These are phyloP conservation scores for Solenopsis invicta DNA, from an alignment of 1,140 invertebrate genomes.

Conservation along the genomic window DNA sequence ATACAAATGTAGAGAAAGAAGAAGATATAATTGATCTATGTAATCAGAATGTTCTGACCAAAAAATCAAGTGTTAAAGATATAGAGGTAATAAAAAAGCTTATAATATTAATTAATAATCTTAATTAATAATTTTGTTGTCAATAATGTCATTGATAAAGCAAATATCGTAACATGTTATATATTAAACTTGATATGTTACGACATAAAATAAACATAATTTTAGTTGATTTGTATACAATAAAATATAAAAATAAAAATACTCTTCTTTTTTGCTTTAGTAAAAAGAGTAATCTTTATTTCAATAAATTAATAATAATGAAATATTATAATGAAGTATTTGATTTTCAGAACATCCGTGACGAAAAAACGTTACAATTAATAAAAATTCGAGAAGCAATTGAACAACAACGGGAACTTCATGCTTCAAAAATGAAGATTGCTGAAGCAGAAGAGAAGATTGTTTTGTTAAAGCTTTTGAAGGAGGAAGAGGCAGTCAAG, in stretches of 20 bases:
- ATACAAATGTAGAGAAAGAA: no score
- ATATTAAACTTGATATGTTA: no score
- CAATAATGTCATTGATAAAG: not conserved
- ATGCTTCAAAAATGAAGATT: slow-evolving; percentile 3
- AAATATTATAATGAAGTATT: slow-evolving; percentile 13
- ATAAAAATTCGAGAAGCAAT: slow-evolving; percentile 20
- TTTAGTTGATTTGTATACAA: no score
- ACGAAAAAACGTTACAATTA: not conserved
- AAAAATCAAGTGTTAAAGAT: not conserved
- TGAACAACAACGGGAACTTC: slow-evolving; percentile 18
- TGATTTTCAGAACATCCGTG: slow-evolving; percentile 26
- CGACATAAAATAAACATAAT: no score
- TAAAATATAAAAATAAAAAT: no score
- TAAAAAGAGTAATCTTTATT: not conserved
- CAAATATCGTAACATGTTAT: not conserved
- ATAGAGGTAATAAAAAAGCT: not conserved
- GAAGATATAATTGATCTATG: no score
- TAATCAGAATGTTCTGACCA: no score
- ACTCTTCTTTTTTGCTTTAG: no score
- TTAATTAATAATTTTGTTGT: not conserved
- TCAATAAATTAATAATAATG: not conserved
- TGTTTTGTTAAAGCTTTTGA: no score
- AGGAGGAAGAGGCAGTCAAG: no score
- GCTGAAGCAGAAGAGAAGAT: slow-evolving; percentile 24
- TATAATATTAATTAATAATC: not conserved